Evolutionary conservation across 2,797 vertebrate species (phyloP).

Genomic region (Ctenosaura bakeri): DNA sequence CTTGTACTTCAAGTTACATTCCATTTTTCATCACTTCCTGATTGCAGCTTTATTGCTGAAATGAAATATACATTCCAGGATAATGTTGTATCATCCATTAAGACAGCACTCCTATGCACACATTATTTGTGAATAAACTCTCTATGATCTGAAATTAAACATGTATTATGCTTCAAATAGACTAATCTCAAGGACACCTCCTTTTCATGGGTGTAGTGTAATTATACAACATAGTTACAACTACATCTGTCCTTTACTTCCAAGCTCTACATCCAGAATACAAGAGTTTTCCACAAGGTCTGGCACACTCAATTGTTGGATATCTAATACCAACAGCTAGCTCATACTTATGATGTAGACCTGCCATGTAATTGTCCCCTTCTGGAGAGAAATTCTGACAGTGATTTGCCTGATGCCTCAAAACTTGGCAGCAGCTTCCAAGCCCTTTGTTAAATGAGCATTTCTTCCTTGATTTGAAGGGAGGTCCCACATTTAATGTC

Average conservation of each 20-base stretch:
- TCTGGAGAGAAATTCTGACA: neutral
- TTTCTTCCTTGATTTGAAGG: too few relatives aligned
- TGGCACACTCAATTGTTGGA: neutral
- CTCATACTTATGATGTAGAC: neutral
- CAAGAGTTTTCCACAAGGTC: neutral
- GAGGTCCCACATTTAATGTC: too few relatives aligned
- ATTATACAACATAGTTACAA: neutral
- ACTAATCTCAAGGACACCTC: neutral
- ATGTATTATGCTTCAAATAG: neutral
- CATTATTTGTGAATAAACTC: neutral
- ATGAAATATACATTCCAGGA: neutral
- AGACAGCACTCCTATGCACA: neutral
- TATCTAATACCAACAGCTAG: neutral
- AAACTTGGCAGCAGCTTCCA: too few relatives aligned
- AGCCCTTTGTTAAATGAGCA: too few relatives aligned
- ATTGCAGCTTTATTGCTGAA: neutral
- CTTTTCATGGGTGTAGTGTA: neutral
- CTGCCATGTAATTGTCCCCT: neutral
- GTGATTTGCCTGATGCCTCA: neutral
- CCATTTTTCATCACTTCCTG: neutral
- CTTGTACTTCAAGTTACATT: neutral
- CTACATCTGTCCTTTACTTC: neutral
- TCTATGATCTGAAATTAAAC: neutral
- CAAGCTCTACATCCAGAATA: neutral
- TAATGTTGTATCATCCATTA: neutral